phyloP scores from a whole-genome alignment of 2,888 invertebrate species.

The Malacosoma neustria region DNA sequence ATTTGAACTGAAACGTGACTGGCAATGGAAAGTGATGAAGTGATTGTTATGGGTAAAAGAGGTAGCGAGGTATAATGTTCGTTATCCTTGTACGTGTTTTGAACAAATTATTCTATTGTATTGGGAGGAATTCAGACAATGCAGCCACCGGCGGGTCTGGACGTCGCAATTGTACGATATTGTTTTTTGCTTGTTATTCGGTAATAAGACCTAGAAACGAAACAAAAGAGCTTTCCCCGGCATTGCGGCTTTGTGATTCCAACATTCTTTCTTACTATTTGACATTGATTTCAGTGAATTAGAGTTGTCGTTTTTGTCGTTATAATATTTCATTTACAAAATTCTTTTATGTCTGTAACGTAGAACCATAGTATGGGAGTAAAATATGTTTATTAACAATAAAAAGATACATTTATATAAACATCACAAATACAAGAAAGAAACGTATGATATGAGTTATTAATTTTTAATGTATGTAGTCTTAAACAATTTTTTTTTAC shows the following conservation, averaged over 20 bases:
- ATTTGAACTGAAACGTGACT: slow-evolving; percentile 54
- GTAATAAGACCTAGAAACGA: slow-evolving; percentile 1
- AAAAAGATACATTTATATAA: too few species aligned
- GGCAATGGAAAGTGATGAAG: slow-evolving; percentile 45
- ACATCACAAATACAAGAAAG: too few species aligned
- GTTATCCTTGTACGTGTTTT: slow-evolving; percentile 47
- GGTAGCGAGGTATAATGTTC: slow-evolving; percentile 42
- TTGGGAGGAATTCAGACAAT: slow-evolving; percentile 23
- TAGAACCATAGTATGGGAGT: too few species aligned
- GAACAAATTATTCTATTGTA: slow-evolving; percentile 40
- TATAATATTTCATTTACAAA: too few species aligned
- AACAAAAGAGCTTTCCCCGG: neutral
- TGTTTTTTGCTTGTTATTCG: slow-evolving; percentile 15
- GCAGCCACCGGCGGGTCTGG: slow-evolving; percentile 11
- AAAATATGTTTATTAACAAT: too few species aligned
- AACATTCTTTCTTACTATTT: neutral
- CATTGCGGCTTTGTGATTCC: neutral
- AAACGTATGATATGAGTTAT: too few species aligned
- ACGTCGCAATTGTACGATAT: slow-evolving; percentile 15
- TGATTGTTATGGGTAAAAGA: slow-evolving; percentile 38
- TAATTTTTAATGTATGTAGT: too few species aligned
- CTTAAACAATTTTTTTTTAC: too few species aligned
- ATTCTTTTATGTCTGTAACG: too few species aligned
- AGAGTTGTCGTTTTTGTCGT: too few species aligned
- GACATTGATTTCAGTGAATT: neutral